phyloP scores from a whole-genome alignment of 2,113 vertebrate genomes.

The Thamnaconus septentrionalis region DNA sequence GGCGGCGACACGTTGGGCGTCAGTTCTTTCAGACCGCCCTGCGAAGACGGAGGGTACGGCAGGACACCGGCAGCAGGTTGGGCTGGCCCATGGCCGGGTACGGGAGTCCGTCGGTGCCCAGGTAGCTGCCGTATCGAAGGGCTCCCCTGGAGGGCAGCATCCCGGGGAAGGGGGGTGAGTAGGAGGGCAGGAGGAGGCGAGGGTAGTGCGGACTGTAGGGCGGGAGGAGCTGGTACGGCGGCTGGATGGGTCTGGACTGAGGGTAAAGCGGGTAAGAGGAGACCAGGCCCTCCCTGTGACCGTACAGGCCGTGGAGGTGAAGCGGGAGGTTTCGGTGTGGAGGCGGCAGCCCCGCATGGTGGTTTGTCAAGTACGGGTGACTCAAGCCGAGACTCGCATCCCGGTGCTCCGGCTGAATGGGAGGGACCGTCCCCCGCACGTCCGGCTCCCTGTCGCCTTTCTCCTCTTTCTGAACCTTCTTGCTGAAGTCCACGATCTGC shows the following conservation, averaged over 20 bases:
- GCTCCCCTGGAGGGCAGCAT: constrained; percentile 60
- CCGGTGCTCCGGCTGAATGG: constrained; percentile 30
- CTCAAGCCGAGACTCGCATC: constrained; percentile 32
- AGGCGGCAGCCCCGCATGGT: constrained; percentile 6
- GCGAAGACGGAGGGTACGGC: constrained; percentile 45
- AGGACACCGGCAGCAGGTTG: constrained; percentile 50
- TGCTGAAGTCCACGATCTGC: constrained; percentile 73
- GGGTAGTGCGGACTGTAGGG: constrained; percentile 61
- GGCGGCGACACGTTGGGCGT: constrained; percentile 67
- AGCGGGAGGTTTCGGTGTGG: constrained; percentile 58
- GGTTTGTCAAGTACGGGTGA: constrained; percentile 2
- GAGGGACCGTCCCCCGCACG: constrained; percentile 9
- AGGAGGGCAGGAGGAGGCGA: constrained; percentile 66
- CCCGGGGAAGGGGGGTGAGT: constrained; percentile 57
- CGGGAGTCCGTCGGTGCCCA: constrained; percentile 56
- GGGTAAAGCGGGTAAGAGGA: constrained; percentile 68
- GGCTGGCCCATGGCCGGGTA: constrained; percentile 52
- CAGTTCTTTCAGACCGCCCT: constrained; percentile 66
- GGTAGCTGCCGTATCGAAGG: constrained; percentile 49
- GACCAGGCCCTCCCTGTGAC: constrained; percentile 67
- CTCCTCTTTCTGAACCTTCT: constrained; percentile 51
- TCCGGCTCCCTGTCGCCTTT: constrained; percentile 9
- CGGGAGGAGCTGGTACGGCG: constrained; percentile 61
- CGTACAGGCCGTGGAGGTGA: constrained; percentile 63
- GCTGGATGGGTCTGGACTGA: constrained; percentile 61